phyloP scores from a whole-genome alignment of 2,797 vertebrate species.

The Onychomys leucogaster region DNA sequence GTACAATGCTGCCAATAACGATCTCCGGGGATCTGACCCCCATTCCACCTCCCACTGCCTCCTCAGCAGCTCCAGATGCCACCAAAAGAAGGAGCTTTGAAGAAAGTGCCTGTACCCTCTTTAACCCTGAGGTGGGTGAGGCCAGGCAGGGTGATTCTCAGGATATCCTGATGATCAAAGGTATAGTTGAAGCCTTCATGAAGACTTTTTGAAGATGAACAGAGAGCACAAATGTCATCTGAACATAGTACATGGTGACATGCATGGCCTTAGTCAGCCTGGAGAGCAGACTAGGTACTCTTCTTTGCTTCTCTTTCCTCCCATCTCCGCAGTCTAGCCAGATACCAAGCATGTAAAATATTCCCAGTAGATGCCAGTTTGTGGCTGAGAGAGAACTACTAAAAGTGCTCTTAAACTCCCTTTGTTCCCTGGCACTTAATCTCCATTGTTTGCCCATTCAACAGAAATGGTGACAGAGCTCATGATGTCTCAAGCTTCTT shows the following conservation, averaged over 20 bases:
- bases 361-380: neutral
- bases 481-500: conserved; percentile 58
- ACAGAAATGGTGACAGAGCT: conserved; percentile 23
- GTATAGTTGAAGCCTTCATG: conserved; percentile 78
- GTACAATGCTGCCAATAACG: conserved; percentile 77
- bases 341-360: neutral
- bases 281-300: neutral
- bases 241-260: neutral
- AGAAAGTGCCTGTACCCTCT: conserved; percentile 80
- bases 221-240: conserved; percentile 54
- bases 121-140: conserved; percentile 81
- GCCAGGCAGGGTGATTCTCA: conserved; percentile 83
- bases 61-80: conserved; percentile 82
- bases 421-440: conserved; percentile 4
- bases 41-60: conserved; percentile 80
- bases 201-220: conserved; percentile 78
- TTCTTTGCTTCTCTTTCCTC: neutral
- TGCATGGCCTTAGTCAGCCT: conserved; percentile 1
- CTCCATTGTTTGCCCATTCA: neutral
- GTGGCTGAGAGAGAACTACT: conserved; percentile 40
- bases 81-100: conserved; percentile 81
- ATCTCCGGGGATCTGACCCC: conserved; percentile 80
- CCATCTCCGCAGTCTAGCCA: neutral
- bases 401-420: conserved; percentile 38
- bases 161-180: conserved; percentile 80